A percentile compares a stretch with the other conserved stretches of the same genome.
phyloP scores from a whole-genome alignment of 2,113 vertebrate genomes.

The Numida meleagris region DNA sequence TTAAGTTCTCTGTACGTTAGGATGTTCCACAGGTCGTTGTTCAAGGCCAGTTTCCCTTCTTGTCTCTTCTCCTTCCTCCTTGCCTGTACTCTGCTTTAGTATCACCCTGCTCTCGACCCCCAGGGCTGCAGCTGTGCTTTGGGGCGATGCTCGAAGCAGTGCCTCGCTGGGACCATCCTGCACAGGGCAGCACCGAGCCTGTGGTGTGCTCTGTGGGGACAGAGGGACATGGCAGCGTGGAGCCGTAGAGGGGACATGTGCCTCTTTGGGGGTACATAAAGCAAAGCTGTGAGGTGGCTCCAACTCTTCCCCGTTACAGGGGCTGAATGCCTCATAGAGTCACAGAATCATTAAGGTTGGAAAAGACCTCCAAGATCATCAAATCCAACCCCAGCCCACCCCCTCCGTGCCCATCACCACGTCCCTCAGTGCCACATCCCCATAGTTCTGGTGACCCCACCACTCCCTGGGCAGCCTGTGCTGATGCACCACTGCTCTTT shows the following conservation, averaged over 20 bases:
- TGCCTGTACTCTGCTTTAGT: background rate
- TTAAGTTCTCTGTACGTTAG: background rate
- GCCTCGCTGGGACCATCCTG: background rate
- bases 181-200: background rate
- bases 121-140: fast-evolving
- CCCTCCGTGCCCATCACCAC: too few species aligned
- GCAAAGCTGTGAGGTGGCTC: background rate
- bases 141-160: fast-evolving
- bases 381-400: too few species aligned
- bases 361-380: too few species aligned
- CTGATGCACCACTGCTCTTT: too few species aligned
- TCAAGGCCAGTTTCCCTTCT: background rate
- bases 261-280: too few species aligned
- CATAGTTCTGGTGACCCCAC: too few species aligned
- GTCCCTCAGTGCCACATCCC: too few species aligned
- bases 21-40: fast-evolving
- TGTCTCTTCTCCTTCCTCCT: background rate
- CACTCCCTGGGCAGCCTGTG: too few species aligned
- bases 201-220: fast-evolving
- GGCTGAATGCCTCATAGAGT: background rate
- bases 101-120: background rate
- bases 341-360: too few species aligned
- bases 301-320: background rate
- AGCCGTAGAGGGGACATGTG: background rate
- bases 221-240: fast-evolving